A percentile compares a stretch with the other conserved stretches of the same genome.
Evolutionary conservation across 2,888 invertebrate species (phyloP).

Genomic region (Philhelius pedissequus): DNA sequence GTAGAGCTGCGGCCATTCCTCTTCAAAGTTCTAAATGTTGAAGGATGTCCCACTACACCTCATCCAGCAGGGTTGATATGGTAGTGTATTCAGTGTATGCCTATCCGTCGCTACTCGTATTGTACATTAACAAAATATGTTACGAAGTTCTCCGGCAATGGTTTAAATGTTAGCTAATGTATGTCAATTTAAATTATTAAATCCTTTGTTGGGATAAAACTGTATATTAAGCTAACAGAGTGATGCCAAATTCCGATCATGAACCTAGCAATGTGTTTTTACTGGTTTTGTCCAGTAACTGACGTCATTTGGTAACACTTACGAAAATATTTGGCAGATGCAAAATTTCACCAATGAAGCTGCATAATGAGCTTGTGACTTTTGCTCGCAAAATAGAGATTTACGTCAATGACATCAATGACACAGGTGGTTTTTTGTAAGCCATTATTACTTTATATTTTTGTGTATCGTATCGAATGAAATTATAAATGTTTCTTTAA

Average conservation of each 20-base stretch:
- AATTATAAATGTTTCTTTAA: no score
- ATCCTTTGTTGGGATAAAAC: background rate
- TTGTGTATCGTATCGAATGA: no score
- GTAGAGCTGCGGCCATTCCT: background rate
- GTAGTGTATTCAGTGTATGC: background rate
- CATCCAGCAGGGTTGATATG: background rate
- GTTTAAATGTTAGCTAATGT: slow-evolving; percentile 31
- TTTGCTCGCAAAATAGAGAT: slow-evolving; percentile 18
- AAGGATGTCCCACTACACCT: background rate
- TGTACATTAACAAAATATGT: background rate
- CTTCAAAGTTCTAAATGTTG: slow-evolving; percentile 10
- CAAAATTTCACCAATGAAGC: slow-evolving; percentile 21
- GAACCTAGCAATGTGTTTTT: slow-evolving; percentile 6
- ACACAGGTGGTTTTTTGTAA: slow-evolving; percentile 16
- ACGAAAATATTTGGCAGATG: slow-evolving; percentile 49
- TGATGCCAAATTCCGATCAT: slow-evolving; percentile 48
- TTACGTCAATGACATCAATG: slow-evolving; percentile 57
- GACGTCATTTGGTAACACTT: slow-evolving; percentile 32
- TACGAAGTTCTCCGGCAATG: background rate
- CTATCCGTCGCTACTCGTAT: no score
- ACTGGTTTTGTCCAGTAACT: slow-evolving; percentile 5
- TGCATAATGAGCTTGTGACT: background rate
- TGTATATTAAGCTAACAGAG: slow-evolving; percentile 21
- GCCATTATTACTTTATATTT: slow-evolving; percentile 16
- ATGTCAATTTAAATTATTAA: slow-evolving; percentile 30